A percentile compares a stretch with the other conserved stretches of the same genome.
These are phyloP conservation scores for Melanotaenia pygmaea DNA, from an alignment of 2,797 vertebrate genomes.

Conservation along the genomic window DNA sequence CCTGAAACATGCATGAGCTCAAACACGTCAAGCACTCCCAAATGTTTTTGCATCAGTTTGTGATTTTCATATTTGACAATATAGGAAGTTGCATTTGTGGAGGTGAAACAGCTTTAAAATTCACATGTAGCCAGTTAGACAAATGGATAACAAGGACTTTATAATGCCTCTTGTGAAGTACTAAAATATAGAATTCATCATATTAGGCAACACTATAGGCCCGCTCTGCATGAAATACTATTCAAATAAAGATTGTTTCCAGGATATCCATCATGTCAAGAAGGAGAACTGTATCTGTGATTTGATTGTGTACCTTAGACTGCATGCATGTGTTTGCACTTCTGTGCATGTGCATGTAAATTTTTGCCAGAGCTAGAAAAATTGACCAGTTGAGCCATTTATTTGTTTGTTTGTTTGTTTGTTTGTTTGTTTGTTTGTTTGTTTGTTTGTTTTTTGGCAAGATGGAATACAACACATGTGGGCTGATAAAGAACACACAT, in stretches of 20 bases:
- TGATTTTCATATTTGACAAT: constrained; percentile 55
- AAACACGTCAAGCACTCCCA: constrained; percentile 1
- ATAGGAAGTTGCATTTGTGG: constrained; percentile 30
- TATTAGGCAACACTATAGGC: neutral
- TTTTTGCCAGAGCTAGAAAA: neutral
- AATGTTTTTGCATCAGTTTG: constrained; percentile 35
- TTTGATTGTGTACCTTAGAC: neutral
- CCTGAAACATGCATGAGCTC: constrained; percentile 20
- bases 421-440: no score
- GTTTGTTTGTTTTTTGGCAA: no score
- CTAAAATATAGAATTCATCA: constrained; percentile 2
- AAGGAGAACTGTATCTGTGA: neutral
- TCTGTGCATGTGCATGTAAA: neutral
- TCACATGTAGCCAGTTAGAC: constrained; percentile 60
- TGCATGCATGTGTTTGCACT: neutral
- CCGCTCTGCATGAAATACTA: constrained; percentile 7
- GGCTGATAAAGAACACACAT: neutral
- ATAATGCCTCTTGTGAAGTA: constrained; percentile 39
- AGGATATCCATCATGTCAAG: neutral
- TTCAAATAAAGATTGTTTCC: neutral
- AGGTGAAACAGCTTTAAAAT: constrained; percentile 55
- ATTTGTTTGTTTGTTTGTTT: no score
- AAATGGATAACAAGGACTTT: constrained; percentile 44
- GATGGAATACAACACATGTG: neutral
- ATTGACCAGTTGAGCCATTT: neutral